Conservation (phyloP, 2,888 invertebrate species). For the Trilocha varians region DNA sequence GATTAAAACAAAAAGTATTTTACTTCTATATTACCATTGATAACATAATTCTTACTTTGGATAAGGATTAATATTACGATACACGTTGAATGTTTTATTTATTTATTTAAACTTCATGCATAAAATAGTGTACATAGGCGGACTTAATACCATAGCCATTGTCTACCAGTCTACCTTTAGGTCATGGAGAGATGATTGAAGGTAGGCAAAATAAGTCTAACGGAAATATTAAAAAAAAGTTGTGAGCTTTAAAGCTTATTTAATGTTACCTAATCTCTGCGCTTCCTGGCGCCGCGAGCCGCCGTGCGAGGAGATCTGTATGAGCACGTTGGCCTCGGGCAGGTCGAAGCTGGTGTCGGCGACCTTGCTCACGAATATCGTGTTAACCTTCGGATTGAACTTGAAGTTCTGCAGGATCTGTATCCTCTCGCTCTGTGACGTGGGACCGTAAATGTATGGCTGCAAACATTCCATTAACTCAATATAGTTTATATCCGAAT, state of each 20-base stretch:
- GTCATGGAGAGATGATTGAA: no score
- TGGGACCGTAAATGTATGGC: slow-evolving; percentile 98
- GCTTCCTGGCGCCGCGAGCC: slow-evolving; percentile 98
- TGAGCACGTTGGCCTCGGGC: slow-evolving; percentile 98
- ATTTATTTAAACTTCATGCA: no score
- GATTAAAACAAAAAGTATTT: no score
- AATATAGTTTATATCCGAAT: no score
- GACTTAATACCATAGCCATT: no score
- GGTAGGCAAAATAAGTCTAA: no score
- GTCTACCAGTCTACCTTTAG: no score
- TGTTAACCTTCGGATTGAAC: slow-evolving; percentile 98
- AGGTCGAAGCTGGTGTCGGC: slow-evolving; percentile 99
- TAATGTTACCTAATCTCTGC: slow-evolving; percentile 84
- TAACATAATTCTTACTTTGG: no score
- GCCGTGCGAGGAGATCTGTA: slow-evolving; percentile 99
- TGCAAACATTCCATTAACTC: neutral
- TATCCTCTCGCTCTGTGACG: slow-evolving; percentile 95
- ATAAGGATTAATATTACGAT: no score
- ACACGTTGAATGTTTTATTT: no score
- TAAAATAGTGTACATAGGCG: no score
- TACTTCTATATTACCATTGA: no score
- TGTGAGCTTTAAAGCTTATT: neutral
- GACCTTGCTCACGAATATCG: slow-evolving; percentile 99
- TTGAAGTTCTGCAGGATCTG: slow-evolving; percentile 99
- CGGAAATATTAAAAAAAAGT: neutral